A percentile compares a stretch with the other conserved stretches of the same genome.
Evolutionary conservation across 2,888 invertebrate species (phyloP).

Genomic region (Blomia tropicalis): DNA sequence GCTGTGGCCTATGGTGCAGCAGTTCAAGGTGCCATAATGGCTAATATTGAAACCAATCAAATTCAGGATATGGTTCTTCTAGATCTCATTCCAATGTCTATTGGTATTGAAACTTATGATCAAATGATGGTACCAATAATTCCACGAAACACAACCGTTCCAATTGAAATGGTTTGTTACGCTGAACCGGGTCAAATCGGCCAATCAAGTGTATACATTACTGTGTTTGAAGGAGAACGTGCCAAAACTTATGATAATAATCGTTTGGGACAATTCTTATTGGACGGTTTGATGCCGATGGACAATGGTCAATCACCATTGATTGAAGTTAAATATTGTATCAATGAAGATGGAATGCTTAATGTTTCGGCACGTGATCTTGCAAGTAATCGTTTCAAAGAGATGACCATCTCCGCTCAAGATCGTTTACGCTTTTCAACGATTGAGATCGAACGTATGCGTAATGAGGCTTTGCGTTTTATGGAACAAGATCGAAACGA

Average conservation of each 20-base stretch:
- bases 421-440: too few relatives aligned
- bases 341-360: background rate
- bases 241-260: background rate
- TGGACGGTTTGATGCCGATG: background rate
- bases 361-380: background rate
- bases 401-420: too few relatives aligned
- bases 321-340: background rate
- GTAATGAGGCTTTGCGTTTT: background rate
- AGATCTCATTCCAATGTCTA: background rate
- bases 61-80: background rate
- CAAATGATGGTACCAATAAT: background rate
- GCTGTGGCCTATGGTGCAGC: conserved; percentile 26
- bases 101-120: background rate
- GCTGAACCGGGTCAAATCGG: background rate
- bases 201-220: background rate
- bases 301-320: background rate
- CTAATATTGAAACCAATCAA: conserved; percentile 47
- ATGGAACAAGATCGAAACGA: background rate
- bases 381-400: too few relatives aligned
- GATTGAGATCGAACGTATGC: background rate
- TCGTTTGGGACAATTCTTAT: background rate
- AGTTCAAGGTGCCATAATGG: conserved; percentile 54
- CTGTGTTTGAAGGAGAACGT: background rate
- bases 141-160: background rate
- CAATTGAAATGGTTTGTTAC: background rate